A percentile compares a stretch with the other conserved stretches of the same genome.
These are phyloP conservation scores for Hipposideros larvatus DNA, from an alignment of 2,797 vertebrate species.

Conservation along the genomic window DNA sequence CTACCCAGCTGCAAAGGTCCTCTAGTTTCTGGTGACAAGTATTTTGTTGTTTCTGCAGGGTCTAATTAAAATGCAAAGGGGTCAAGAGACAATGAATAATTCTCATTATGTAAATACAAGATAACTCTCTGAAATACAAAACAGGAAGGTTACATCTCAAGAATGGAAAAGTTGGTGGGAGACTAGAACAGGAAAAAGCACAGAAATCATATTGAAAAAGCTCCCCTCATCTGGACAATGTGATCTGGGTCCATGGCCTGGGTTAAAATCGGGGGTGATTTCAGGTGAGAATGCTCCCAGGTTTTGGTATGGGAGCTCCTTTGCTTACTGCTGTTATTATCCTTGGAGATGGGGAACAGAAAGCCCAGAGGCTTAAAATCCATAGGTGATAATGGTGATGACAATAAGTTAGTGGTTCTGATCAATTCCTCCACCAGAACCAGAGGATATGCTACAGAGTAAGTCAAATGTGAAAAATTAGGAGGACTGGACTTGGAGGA, in stretches of 20 bases:
- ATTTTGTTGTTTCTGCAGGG: constrained; percentile 95
- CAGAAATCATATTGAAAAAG: constrained; percentile 77
- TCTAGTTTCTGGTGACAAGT: constrained; percentile 94
- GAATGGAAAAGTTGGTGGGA: constrained; percentile 65
- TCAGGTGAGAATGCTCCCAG: neutral
- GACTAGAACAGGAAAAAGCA: constrained; percentile 77
- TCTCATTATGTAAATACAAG: constrained; percentile 14
- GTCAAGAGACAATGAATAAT: constrained; percentile 71
- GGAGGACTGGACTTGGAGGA: neutral
- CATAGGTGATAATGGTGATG: neutral
- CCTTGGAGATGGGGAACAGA: constrained; percentile 22
- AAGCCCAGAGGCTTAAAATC: constrained; percentile 32
- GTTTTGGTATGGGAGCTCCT: constrained; percentile 29
- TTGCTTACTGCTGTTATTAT: neutral
- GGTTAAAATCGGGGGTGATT: neutral
- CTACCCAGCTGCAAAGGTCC: constrained; percentile 93
- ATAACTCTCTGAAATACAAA: constrained; percentile 82
- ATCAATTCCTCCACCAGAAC: constrained; percentile 46
- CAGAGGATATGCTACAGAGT: neutral
- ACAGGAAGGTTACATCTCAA: constrained; percentile 81
- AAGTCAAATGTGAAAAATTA: constrained; percentile 57
- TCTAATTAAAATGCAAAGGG: constrained; percentile 88
- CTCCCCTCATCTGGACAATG: constrained; percentile 70
- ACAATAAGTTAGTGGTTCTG: constrained; percentile 42
- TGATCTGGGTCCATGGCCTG: neutral